Base-by-base conservation (phyloP, 2,113 vertebrate species). In the Anser cygnoides region DNA sequence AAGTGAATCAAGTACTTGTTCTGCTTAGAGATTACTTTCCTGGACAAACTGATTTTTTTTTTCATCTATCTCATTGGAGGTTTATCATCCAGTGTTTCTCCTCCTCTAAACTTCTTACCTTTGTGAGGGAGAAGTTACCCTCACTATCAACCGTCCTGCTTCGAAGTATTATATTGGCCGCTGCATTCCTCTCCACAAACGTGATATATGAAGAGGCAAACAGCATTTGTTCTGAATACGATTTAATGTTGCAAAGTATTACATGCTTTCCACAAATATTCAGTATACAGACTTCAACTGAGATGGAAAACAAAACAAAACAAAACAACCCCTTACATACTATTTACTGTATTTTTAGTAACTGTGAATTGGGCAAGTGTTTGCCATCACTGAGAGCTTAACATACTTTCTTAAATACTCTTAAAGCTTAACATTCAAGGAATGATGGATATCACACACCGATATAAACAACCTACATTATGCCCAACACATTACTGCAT, bases 231-330 rank as follows among this genome's bases (percentile, higher is more conserved):
- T 78, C n/a, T 39, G 29, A 90, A 94, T 61, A 37, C 41, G 65
- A 67, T 81, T 97, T 88, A 95, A 83, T 89, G 41, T 67, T 95
- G 54, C 39, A 58, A 96, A 95, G 37, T 78, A 77, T 76, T 87
- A 77, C 73, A 92, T 15, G 14, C 67, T 84, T 83, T 84, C 52
- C 80, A 93, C 12, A 86, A 80, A 89, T 21, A 87, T 65, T 91
- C 31, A 52, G 44, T n/a, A 82, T 14, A 94, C 14, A 96, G 21
- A 80, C 10, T 84, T 92, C 31, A 90, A 39, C 1, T 2, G 17
- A 80, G 35, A 65, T 2, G 4, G 5, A 78, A 63, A 61, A 35
- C 37, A 93, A 58, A 12, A 57, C 31, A 63, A 37, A 33, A 28
- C 21, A 59, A 13, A 26, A 55, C 19, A 62, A 82, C 21, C 66